phyloP scores from a whole-genome alignment of 2,113 vertebrate genomes.

The Pluvianellus socialis region DNA sequence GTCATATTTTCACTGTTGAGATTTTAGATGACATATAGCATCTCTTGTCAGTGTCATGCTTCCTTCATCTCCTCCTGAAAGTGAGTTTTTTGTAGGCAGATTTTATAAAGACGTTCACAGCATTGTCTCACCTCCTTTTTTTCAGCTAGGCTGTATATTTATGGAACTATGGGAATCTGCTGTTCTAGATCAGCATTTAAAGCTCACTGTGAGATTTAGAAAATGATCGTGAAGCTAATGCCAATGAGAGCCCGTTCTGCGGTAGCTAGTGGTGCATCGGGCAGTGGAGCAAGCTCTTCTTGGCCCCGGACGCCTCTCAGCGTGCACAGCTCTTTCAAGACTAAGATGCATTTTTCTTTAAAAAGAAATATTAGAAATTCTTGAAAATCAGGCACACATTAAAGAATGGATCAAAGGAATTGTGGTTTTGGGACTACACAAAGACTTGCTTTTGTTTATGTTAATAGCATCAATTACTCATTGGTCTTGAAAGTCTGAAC shows the following conservation, averaged over 20 bases:
- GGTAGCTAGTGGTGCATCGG: not conserved
- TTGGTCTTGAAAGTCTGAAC: constrained; percentile 57
- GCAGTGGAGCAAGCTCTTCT: not conserved
- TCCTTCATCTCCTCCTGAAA: not conserved
- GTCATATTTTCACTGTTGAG: not conserved
- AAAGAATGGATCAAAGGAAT: constrained; percentile 50
- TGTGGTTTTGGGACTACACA: constrained; percentile 55
- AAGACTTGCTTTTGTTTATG: constrained; percentile 47
- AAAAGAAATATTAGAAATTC: constrained; percentile 64
- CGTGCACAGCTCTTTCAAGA: constrained; percentile 26
- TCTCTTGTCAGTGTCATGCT: not conserved
- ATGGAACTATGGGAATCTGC: not conserved
- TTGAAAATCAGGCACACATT: constrained; percentile 44
- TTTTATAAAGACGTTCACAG: not conserved
- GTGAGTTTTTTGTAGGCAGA: not conserved
- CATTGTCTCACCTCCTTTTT: not conserved
- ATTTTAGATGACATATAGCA: not conserved
- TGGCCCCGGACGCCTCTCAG: not conserved
- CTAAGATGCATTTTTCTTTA: constrained; percentile 30
- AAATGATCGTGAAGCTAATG: not conserved
- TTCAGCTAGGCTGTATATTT: not conserved
- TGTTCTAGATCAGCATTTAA: constrained; percentile 30
- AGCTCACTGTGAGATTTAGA: not conserved
- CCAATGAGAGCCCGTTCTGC: not conserved
- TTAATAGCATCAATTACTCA: constrained; percentile 49